A percentile compares a stretch with the other conserved stretches of the same genome.
phyloP scores from a whole-genome alignment of 1,140 invertebrate genomes.

The Aporrectodea caliginosa region DNA sequence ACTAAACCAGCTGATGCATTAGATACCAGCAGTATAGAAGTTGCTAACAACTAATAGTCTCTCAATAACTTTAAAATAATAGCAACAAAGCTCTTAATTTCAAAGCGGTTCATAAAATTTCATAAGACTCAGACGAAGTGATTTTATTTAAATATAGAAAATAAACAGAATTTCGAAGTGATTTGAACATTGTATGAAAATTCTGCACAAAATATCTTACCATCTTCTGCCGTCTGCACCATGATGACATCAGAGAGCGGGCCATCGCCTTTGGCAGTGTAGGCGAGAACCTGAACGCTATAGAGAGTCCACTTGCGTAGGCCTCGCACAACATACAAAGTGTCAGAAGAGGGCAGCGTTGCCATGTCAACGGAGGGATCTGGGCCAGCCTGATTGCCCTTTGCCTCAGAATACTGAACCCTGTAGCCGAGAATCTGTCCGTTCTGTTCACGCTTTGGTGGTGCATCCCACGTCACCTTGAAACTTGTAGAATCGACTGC shows the following conservation, averaged over 20 bases:
- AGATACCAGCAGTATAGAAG: no score
- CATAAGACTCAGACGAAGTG: no score
- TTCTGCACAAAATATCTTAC: conserved; percentile 82
- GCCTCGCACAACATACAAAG: conserved; percentile 53
- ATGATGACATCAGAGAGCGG: conserved; percentile 74
- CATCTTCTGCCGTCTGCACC: conserved; percentile 93
- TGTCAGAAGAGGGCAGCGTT: not conserved
- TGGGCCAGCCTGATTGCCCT: not conserved
- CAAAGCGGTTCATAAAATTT: no score
- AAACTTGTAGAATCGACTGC: conserved; percentile 82
- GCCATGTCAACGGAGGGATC: not conserved
- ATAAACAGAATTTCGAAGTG: no score
- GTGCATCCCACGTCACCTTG: conserved; percentile 83
- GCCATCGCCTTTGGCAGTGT: conserved; percentile 65
- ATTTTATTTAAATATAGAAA: no score
- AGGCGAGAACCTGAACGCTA: conserved; percentile 52
- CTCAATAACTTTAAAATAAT: no score
- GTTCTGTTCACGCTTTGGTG: conserved; percentile 77
- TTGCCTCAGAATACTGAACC: conserved; percentile 64
- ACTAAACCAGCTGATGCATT: no score
- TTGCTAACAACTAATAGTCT: no score
- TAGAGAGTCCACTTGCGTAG: conserved; percentile 84
- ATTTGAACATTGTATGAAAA: no score
- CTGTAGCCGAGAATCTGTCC: conserved; percentile 92
- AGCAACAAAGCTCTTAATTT: no score